Base-by-base conservation (phyloP, 2,113 vertebrate species). In the Pundamilia nyererei region DNA sequence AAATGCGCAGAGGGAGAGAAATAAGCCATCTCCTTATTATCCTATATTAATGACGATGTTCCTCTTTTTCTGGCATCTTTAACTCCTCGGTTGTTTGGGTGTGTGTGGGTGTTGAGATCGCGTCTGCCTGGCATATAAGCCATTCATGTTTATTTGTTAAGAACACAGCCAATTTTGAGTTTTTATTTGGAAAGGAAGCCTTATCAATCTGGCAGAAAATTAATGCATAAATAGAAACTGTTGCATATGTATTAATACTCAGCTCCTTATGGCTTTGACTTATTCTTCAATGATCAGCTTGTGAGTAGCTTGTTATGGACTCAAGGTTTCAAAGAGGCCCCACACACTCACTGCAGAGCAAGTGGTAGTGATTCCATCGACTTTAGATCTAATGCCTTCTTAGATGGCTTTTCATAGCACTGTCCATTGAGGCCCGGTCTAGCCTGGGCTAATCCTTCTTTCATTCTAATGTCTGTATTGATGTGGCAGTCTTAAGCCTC, bases 401-500 rank as follows among this genome's bases (percentile, higher is more conserved):
- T 75, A 21, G 75, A 89, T 89, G 86, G 89, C 86, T 90, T 93
- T 94, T 93, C 58, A 81, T 87, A 62, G 83, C 26, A 3, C 80
- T 79, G 88, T 72, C 94, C 92, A 92, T 92, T 87, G 88, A 94
- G 90, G 93, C 45, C 79, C 83, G n/a, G 87, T 94, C 88, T 90
- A 86, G 89, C 89, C 87, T 80, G 91, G 12, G 40, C 90, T 94
- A 94, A 95, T 95, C 94, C 91, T 85, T 90, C 55, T 86, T 90
- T 92, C 87, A 90, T 93, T 93, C 91, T 91, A 93, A 94, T 92
- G 91, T 93, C 86, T 87, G 90, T 89, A 94, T 92, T 93, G 92
- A 94, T 82, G 91, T 58, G 19, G 81, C 79, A 31, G 91, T 56
- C 85, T 91, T 94, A 94, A 94, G 89, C 93, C 83, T 82, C 93